These are phyloP conservation scores for Syngnathus rostellatus DNA, from an alignment of 2,797 vertebrate genomes.

Conservation along the genomic window DNA sequence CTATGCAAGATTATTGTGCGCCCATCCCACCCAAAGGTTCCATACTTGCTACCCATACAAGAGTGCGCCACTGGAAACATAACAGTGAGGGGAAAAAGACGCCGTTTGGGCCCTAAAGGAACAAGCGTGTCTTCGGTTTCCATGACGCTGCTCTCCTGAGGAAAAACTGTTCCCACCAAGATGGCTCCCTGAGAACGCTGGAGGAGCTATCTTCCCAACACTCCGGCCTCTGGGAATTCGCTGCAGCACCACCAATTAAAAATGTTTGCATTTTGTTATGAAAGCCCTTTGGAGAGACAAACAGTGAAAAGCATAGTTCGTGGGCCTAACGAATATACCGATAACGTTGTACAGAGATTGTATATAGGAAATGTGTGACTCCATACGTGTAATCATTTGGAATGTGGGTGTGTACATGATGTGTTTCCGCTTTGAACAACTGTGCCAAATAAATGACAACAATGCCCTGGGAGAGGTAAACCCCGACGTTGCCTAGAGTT, in stretches of 20 bases:
- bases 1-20: not conserved
- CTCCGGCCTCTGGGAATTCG: constrained; percentile 15
- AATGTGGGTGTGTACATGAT: not conserved
- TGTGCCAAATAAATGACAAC: no score
- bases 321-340: not conserved
- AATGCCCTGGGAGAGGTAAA: constrained; percentile 28
- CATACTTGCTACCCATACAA: not conserved
- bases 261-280: not conserved
- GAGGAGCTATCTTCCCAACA: constrained; percentile 43
- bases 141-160: constrained; percentile 45
- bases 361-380: not conserved
- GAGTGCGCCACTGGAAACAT: not conserved
- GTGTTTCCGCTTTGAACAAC: not conserved
- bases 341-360: not conserved
- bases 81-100: not conserved
- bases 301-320: not conserved
- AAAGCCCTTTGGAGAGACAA: not conserved
- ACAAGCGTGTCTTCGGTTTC: constrained; percentile 34
- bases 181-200: constrained; percentile 41
- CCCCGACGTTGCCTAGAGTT: constrained; percentile 13
- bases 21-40: constrained; percentile 1
- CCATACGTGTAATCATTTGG: not conserved
- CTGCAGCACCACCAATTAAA: no score
- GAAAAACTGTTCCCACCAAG: constrained; percentile 33
- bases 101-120: constrained; percentile 14